Base-by-base conservation (phyloP, 92 coral and sea anemone species). In the Porites divaricata region DNA sequence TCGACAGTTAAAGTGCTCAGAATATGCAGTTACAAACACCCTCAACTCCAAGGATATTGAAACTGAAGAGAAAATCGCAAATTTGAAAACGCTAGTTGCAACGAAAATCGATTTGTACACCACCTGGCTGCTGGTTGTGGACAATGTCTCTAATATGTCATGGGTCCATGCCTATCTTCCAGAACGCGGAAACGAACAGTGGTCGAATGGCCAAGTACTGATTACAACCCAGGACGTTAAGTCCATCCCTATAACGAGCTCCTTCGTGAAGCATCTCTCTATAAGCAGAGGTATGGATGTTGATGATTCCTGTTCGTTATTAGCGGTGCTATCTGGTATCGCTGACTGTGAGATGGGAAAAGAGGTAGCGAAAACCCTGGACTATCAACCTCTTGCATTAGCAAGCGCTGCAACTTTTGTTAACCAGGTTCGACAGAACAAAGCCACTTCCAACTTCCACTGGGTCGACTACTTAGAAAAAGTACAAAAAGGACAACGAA, bases 321-420 rank as follows among this genome's bases (percentile, higher is more conserved):
- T 75, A 58, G 52, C 68, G 11, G 2, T 2, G 25, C 48, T 75
- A 28, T 75, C 90, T 51, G 70, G 77, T 21, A 87, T 64, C 52
- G 53, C 51, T 52, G 72, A 81, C 85, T 62, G 64, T 22, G 76
- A 81, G 63, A 70, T 81, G 77, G 68, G n/a, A 41, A 73, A 81
- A 51, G 57, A 51, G 24, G 59, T 63, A 58, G 90, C 81, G 1
- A 15, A 66, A 8, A 80, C 78, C 1, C 80, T 87, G 35, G 86
- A 87, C 70, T 74, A 73, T 24, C 90, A 80, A 66, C 86, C 90
- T 5, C 87, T 88, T 67, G 91, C 91, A 21, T 75, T 88, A 74
- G 91, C 88, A 7, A 67, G 81, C 53, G 91, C 91, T 22, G 91
- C 83, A 12, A 68, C 57, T 59, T 88, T 54, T 65, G 79, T 88